Evolutionary conservation across 1,140 invertebrate genomes (phyloP), one percentile per base, ranked within the genome.

Genomic region (Formica exsecta): DNA sequence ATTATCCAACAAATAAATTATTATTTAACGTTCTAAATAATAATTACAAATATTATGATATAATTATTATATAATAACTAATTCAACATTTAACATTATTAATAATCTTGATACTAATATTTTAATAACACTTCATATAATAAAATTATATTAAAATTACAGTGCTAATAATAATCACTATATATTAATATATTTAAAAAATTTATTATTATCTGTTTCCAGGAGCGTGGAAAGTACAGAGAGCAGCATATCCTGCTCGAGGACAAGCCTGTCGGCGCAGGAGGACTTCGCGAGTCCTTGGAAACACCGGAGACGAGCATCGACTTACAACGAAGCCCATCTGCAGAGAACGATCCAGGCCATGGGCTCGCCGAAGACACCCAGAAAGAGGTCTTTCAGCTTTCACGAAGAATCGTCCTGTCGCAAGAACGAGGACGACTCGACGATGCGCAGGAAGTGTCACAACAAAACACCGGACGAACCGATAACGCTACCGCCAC

Each of bases 401-500:
- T 96, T 96, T 80, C 95, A 96, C 90, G 96, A 94, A 74, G 86
- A 92, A 19, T 86, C 90, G 19, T 79, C 68, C 3, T 74, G 71
- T 3, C 70, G 79, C 19, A 92, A 79, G 41, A 87, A 85, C 79
- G 91, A 92, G 73, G 90, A 92, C 13, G 75, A 73, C 41, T 13
- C 51, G 86, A 86, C 44, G 84, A 73, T 38, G 16, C 85, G 75
- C 38, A 62, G 61, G 70, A 90, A 88, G 8, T 61, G 44, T 9
- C 44, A 62, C 16, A 77, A 92, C 16, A 86, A 80, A 65, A 57
- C 22, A 8, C 11, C 68, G 16, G 66, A 74, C 54, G 86, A 71
- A 8, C 76, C 54, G 11, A 75, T 97, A 36, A 93, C 96, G 11
- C 90, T 97, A 41, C 97, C 97, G 1, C 97, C 97, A 2, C 97